Percentiles rank a stretch among this genome's conserved stretches.
Evolutionary conservation across 2,113 vertebrate species (phyloP).

Genomic region (Mus spicilegus): DNA sequence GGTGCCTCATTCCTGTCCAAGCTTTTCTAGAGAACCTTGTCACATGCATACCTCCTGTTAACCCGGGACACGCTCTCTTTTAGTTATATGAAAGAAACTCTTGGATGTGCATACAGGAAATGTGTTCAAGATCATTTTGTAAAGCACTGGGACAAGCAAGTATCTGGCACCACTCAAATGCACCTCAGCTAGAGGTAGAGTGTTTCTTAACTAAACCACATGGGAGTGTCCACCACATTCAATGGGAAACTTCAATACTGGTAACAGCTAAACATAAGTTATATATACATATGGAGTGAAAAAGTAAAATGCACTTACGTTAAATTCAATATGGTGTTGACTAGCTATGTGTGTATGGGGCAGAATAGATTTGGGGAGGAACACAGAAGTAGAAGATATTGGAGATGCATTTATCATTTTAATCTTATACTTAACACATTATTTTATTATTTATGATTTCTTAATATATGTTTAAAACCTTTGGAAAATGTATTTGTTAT

Average conservation of each 20-base stretch:
- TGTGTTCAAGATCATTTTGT: background rate
- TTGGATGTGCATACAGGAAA: background rate
- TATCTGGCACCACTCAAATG: background rate
- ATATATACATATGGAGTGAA: background rate
- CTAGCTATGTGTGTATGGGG: background rate
- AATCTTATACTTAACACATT: background rate
- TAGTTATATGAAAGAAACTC: background rate
- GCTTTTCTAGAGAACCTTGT: background rate
- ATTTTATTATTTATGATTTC: background rate
- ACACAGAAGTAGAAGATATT: background rate
- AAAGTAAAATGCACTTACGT: background rate
- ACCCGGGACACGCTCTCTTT: background rate
- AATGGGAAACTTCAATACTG: background rate
- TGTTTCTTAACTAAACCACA: background rate
- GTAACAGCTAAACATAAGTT: background rate
- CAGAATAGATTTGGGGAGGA: background rate
- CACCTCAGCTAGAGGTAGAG: background rate
- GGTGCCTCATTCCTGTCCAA: background rate
- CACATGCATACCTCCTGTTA: background rate
- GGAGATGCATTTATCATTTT: background rate
- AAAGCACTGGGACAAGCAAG: background rate
- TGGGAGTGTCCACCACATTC: background rate
- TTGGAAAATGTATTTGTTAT: background rate
- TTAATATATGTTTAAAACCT: background rate
- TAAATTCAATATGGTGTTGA: background rate